A percentile compares a stretch with the other conserved stretches of the same genome.
Evolutionary conservation across 2,797 vertebrate genomes (phyloP).

Genomic region (Acestrorhynchus altus): DNA sequence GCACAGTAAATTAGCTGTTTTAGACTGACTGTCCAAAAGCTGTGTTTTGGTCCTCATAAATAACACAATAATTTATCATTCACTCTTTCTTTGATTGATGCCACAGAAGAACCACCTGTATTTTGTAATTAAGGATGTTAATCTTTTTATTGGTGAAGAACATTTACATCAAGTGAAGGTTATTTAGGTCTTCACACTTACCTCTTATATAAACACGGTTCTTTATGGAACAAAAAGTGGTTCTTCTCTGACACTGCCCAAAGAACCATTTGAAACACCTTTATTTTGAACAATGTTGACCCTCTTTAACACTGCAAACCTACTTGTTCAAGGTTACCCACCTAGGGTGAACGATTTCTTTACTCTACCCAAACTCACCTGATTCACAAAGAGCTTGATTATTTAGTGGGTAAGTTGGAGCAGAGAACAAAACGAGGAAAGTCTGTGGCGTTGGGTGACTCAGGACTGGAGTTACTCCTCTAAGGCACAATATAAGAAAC

Average conservation of each 20-base stretch:
- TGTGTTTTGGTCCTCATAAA: slow-evolving; percentile 14
- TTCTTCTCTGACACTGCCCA: too few relatives aligned
- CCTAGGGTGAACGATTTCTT: neutral
- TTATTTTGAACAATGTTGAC: too few relatives aligned
- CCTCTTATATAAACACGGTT: too few relatives aligned
- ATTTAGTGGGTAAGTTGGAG: slow-evolving; percentile 6
- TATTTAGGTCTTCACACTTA: too few relatives aligned
- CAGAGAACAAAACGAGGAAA: neutral
- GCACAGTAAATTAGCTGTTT: slow-evolving; percentile 70
- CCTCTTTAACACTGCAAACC: neutral
- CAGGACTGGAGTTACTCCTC: neutral
- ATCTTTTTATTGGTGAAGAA: too few relatives aligned
- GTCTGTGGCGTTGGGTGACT: neutral
- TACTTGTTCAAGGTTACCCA: neutral
- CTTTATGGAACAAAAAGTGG: too few relatives aligned
- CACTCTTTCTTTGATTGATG: neutral
- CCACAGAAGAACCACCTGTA: too few relatives aligned
- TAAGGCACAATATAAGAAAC: neutral
- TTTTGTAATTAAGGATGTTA: too few relatives aligned
- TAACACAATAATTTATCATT: slow-evolving; percentile 10
- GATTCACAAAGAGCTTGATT: slow-evolving; percentile 2
- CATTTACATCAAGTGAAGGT: too few relatives aligned
- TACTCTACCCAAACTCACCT: slow-evolving; percentile 1
- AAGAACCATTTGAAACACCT: too few relatives aligned
- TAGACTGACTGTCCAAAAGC: slow-evolving; percentile 53